Percentiles rank a stretch among this genome's conserved stretches.
phyloP scores from a whole-genome alignment of 2,888 invertebrate genomes.

The Oscheius sp. region DNA sequence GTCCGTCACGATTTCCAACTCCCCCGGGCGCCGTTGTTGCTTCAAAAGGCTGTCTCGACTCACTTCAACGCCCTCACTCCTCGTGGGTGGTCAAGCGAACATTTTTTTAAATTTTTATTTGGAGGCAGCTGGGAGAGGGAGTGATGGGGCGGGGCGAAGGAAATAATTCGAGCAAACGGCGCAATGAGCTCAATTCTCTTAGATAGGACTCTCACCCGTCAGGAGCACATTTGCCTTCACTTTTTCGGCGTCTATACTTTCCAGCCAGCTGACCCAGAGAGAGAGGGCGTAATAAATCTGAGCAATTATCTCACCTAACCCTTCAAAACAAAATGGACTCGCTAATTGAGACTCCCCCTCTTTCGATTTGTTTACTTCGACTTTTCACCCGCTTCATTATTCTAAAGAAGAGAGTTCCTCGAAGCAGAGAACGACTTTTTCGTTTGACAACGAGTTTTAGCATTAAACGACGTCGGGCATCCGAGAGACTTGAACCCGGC shows the following conservation, averaged over 20 bases:
- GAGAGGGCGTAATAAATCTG: slow-evolving; percentile 15
- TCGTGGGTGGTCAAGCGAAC: neutral
- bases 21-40: slow-evolving; percentile 11
- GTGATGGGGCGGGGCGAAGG: neutral
- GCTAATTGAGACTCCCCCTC: neutral
- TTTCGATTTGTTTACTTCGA: too few species aligned
- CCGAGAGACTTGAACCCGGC: too few species aligned
- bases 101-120: neutral
- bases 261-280: neutral
- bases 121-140: neutral
- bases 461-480: too few species aligned
- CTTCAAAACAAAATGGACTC: slow-evolving; percentile 2
- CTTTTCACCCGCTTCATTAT: too few species aligned
- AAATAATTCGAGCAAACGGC: slow-evolving; percentile 28
- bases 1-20: slow-evolving; percentile 28
- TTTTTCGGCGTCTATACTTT: slow-evolving; percentile 24
- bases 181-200: slow-evolving; percentile 30
- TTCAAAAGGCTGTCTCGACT: neutral
- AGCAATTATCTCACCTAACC: slow-evolving; percentile 13
- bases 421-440: too few species aligned
- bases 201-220: slow-evolving; percentile 12
- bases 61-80: neutral
- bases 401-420: too few species aligned
- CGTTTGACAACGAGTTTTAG: too few species aligned
- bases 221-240: neutral